Evolutionary conservation across 64 coral and sea anemone species (phyloP).

Genomic region (Stichodactyla mertensii): DNA sequence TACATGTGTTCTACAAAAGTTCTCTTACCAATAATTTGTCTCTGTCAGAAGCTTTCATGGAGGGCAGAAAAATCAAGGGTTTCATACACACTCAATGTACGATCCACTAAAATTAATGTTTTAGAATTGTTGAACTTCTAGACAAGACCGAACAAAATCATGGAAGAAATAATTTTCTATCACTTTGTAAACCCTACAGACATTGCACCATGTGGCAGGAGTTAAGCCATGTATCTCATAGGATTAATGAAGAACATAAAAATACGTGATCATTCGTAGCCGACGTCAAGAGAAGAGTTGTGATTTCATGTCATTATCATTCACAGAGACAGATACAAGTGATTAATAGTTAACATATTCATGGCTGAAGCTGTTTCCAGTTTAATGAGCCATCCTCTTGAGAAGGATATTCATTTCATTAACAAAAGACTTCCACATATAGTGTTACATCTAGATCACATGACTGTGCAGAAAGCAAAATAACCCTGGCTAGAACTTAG

Average conservation of each 20-base stretch:
- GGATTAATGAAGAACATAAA: not conserved
- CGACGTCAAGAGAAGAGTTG: not conserved
- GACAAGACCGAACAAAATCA: not conserved
- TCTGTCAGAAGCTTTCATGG: slow-evolving; percentile 17
- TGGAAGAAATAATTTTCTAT: not conserved
- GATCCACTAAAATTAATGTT: not conserved
- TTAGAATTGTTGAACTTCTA: not conserved
- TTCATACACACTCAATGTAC: not conserved
- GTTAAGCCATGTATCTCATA: not conserved
- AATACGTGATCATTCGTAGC: not conserved
- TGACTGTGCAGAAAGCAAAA: not conserved
- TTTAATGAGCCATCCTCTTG: slow-evolving; percentile 4
- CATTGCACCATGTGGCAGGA: not conserved
- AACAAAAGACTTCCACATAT: not conserved
- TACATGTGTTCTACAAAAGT: not conserved
- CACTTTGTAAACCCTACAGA: not conserved
- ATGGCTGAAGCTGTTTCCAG: not conserved
- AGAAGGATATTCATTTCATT: slow-evolving; percentile 6
- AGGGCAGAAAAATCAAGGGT: not conserved
- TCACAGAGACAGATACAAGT: slow-evolving; percentile 14
- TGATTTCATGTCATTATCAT: slow-evolving; percentile 9
- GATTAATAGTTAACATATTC: slow-evolving; percentile 31
- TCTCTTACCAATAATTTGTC: slow-evolving; percentile 18
- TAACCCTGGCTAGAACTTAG: not conserved
- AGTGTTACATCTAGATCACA: no score